A percentile compares a stretch with the other conserved stretches of the same genome.
These are phyloP conservation scores for Leguminivora glycinivorella DNA, from an alignment of 1,140 invertebrate genomes.

Conservation along the genomic window DNA sequence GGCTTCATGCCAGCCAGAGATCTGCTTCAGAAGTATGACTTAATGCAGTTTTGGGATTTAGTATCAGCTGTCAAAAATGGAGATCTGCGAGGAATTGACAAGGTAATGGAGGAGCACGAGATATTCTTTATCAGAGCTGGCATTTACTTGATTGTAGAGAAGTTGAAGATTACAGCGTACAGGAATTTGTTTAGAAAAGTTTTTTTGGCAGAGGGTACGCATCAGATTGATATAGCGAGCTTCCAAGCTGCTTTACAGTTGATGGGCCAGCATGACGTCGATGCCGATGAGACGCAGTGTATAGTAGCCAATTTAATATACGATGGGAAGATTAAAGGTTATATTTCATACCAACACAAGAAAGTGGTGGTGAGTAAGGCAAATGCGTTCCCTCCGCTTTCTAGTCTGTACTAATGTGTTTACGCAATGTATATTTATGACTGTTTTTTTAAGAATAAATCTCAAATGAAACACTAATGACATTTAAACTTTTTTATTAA, in stretches of 20 bases:
- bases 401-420: constrained; percentile 72
- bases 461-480: constrained; percentile 59
- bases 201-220: constrained; percentile 90
- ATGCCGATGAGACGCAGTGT: constrained; percentile 96
- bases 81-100: constrained; percentile 91
- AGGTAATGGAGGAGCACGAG: constrained; percentile 92
- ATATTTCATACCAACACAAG: constrained; percentile 98
- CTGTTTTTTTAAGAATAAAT: not conserved
- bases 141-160: constrained; percentile 98
- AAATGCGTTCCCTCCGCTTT: constrained; percentile 93
- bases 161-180: constrained; percentile 96
- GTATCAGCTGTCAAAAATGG: constrained; percentile 93
- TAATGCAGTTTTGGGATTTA: constrained; percentile 94
- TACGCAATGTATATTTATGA: not conserved
- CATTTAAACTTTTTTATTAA: constrained; percentile 76
- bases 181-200: constrained; percentile 98
- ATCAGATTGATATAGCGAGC: constrained; percentile 93
- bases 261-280: constrained; percentile 90
- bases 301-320: constrained; percentile 98
- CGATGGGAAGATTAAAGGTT: constrained; percentile 97
- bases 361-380: constrained; percentile 98
- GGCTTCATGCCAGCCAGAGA: constrained; percentile 92
- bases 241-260: constrained; percentile 90
- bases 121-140: constrained; percentile 96
- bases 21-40: constrained; percentile 93